Evolutionary conservation across 35 echinoderm and acorn worm species (phyloP).

Genomic region (Acanthaster planci): DNA sequence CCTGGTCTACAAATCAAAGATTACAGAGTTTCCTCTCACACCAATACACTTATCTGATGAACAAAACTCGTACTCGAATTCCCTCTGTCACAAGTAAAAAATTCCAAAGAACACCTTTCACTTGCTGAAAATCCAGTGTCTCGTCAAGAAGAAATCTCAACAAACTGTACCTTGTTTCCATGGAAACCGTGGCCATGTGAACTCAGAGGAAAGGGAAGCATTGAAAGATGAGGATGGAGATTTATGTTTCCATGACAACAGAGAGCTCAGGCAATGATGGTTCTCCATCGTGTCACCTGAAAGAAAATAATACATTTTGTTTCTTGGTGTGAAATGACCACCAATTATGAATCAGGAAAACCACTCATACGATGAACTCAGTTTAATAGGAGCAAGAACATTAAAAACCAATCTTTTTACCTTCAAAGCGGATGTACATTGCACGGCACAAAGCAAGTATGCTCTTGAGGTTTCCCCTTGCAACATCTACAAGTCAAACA

Average conservation of each 20-base stretch:
- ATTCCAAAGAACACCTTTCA: no score
- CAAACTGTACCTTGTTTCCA: background rate
- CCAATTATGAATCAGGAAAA: no score
- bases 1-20: no score
- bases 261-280: background rate
- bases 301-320: background rate
- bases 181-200: constrained; percentile 7
- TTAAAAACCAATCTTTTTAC: background rate
- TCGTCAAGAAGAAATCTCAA: no score
- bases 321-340: background rate
- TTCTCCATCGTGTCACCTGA: constrained; percentile 6
- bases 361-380: no score
- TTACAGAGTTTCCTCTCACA: no score
- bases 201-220: background rate
- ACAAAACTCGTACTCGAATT: no score
- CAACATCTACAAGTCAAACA: constrained; percentile 1
- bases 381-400: background rate
- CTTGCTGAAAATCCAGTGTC: no score
- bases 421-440: constrained; percentile 20
- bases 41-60: no score
- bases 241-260: constrained; percentile 28
- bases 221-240: background rate
- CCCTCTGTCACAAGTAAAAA: no score
- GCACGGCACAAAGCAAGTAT: constrained; percentile 10
- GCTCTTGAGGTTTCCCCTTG: background rate